Conservation (phyloP, 2,113 vertebrate genomes). For the Orthonyx spaldingii region DNA sequence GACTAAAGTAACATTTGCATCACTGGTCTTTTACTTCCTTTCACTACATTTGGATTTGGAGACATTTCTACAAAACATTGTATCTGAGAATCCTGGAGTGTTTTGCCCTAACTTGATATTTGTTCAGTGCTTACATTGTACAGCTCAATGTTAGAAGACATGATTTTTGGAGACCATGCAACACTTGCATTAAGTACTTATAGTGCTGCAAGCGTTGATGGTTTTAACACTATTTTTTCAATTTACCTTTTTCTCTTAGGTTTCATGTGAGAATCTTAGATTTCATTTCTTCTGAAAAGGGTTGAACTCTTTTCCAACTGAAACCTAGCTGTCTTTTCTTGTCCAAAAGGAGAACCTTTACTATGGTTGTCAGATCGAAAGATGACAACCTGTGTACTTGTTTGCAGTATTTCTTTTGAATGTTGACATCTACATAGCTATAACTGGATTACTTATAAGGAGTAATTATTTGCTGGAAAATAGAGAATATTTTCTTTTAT, state of each 20-base stretch:
- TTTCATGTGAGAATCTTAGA: background rate
- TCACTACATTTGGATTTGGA: background rate
- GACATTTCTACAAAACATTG: background rate
- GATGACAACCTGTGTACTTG: background rate
- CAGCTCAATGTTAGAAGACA: rapidly evolving
- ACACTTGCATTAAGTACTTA: background rate
- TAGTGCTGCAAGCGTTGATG: background rate
- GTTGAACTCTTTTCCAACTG: background rate
- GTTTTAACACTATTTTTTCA: background rate
- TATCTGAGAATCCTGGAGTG: background rate
- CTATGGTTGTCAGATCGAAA: background rate
- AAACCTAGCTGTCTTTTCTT: background rate
- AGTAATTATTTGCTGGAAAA: background rate
- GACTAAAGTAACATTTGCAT: background rate
- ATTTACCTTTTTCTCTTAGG: background rate
- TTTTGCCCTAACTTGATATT: background rate
- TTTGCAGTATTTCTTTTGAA: background rate
- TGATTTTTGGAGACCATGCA: background rate
- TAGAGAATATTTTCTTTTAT: background rate
- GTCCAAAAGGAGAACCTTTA: background rate
- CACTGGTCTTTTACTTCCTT: background rate
- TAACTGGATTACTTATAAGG: background rate
- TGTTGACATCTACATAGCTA: background rate
- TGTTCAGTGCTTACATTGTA: background rate
- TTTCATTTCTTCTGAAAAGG: background rate